Evolutionary conservation across 2,888 invertebrate genomes (phyloP).

Genomic region (Rhodophaea formosa): DNA sequence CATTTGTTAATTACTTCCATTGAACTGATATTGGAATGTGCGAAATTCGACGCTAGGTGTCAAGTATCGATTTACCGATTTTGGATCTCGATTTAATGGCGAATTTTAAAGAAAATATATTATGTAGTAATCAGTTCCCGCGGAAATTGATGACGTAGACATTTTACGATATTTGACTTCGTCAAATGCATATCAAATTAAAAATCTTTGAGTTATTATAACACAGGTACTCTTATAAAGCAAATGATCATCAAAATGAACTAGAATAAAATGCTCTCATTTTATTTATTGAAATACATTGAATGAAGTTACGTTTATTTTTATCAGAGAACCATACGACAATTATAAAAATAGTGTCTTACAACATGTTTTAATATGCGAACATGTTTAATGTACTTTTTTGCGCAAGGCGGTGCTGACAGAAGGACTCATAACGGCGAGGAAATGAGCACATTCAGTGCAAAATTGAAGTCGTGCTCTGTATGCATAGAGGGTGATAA

Average conservation of each 20-base stretch:
- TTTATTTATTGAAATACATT: too few species aligned
- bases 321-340: too few species aligned
- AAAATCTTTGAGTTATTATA: too few species aligned
- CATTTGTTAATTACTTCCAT: not conserved
- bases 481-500: slow-evolving; percentile 54
- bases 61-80: not conserved
- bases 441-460: slow-evolving; percentile 48
- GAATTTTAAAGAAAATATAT: too few species aligned
- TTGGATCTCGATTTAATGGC: not conserved
- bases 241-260: too few species aligned
- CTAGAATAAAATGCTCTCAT: too few species aligned
- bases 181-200: too few species aligned
- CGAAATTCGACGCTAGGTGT: not conserved
- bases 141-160: too few species aligned
- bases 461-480: slow-evolving; percentile 55
- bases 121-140: too few species aligned
- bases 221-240: too few species aligned
- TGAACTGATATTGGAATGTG: not conserved
- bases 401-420: slow-evolving; percentile 32
- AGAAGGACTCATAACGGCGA: slow-evolving; percentile 38
- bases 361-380: not conserved
- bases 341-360: not conserved
- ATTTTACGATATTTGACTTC: too few species aligned
- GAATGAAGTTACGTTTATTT: too few species aligned
- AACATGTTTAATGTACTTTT: not conserved